Conservation (phyloP, 2,888 invertebrate genomes). For the Congeria kusceri region DNA sequence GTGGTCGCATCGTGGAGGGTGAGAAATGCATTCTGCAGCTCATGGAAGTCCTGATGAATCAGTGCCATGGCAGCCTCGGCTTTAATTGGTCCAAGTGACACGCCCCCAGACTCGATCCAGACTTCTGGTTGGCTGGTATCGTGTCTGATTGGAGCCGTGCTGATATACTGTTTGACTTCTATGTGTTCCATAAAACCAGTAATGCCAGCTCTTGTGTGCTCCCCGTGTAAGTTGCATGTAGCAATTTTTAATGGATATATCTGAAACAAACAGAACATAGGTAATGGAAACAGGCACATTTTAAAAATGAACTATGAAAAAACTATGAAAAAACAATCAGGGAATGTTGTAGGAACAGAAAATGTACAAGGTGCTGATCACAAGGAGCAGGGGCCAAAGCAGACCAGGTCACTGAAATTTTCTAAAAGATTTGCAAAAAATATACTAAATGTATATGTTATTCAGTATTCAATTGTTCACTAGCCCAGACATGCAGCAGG, state of each 20-base stretch:
- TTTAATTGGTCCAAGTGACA: slow-evolving; percentile 95
- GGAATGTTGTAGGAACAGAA: too few relatives aligned
- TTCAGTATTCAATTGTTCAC: too few relatives aligned
- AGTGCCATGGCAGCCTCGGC: slow-evolving; percentile 93
- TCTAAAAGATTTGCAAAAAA: too few relatives aligned
- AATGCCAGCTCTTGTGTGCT: slow-evolving; percentile 94
- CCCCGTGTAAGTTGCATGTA: slow-evolving; percentile 97
- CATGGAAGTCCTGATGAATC: slow-evolving; percentile 79
- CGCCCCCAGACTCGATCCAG: slow-evolving; percentile 97
- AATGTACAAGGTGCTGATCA: too few relatives aligned
- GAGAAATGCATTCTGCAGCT: slow-evolving; percentile 85
- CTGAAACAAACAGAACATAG: slow-evolving; percentile 83
- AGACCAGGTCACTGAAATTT: too few relatives aligned
- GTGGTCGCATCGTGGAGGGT: slow-evolving; percentile 90
- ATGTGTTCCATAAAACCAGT: slow-evolving; percentile 94
- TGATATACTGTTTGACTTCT: slow-evolving; percentile 89
- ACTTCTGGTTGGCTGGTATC: slow-evolving; percentile 73
- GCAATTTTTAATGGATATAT: slow-evolving; percentile 94
- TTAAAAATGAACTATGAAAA: too few relatives aligned
- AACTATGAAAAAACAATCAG: too few relatives aligned
- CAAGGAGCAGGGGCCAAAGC: too few relatives aligned
- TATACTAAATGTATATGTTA: too few relatives aligned
- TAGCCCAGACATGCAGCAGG: too few relatives aligned
- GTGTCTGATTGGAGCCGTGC: slow-evolving; percentile 85
- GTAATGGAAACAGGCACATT: neutral